A percentile compares a stretch with the other conserved stretches of the same genome.
Conservation (phyloP, 1,140 invertebrate genomes). For the Heliconius nattereri region DNA sequence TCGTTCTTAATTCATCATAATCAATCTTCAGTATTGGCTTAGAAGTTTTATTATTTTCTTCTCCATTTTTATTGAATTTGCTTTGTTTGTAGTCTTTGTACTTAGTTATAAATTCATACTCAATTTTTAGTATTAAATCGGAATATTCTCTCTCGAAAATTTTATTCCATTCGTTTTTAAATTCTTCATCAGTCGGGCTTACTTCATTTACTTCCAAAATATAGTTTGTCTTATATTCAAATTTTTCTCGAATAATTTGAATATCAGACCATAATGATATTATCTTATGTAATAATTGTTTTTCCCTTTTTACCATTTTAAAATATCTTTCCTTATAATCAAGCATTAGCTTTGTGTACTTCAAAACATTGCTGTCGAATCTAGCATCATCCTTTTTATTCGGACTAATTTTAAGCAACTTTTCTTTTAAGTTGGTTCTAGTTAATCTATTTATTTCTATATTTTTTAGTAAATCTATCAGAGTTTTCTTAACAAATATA, state of each 20-base stretch:
- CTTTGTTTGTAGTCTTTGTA: conserved; percentile 64
- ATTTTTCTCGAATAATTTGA: conserved; percentile 61
- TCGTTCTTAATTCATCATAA: conserved; percentile 55
- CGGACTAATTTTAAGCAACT: conserved; percentile 56
- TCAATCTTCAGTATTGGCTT: conserved; percentile 67
- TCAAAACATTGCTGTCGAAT: conserved; percentile 65
- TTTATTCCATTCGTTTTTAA: conserved; percentile 56
- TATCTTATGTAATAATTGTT: conserved; percentile 53
- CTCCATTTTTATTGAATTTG: conserved; percentile 46
- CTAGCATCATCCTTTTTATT: conserved; percentile 56
- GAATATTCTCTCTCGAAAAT: conserved; percentile 61
- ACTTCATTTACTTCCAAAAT: conserved; percentile 47
- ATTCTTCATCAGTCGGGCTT: conserved; percentile 43
- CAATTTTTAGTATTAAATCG: conserved; percentile 64
- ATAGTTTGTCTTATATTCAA: conserved; percentile 45
- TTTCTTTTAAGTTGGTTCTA: conserved; percentile 60
- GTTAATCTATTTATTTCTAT: conserved; percentile 65
- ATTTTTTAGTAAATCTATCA: conserved; percentile 49
- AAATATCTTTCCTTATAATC: conserved; percentile 57
- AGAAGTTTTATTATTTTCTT: conserved; percentile 41
- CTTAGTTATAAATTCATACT: conserved; percentile 62
- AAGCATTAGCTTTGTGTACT: conserved; percentile 62
- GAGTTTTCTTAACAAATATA: conserved; percentile 36
- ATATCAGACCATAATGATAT: conserved; percentile 66
- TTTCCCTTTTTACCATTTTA: conserved; percentile 50